phyloP scores from a whole-genome alignment of 2,888 invertebrate genomes.

The Apoda limacodes region DNA sequence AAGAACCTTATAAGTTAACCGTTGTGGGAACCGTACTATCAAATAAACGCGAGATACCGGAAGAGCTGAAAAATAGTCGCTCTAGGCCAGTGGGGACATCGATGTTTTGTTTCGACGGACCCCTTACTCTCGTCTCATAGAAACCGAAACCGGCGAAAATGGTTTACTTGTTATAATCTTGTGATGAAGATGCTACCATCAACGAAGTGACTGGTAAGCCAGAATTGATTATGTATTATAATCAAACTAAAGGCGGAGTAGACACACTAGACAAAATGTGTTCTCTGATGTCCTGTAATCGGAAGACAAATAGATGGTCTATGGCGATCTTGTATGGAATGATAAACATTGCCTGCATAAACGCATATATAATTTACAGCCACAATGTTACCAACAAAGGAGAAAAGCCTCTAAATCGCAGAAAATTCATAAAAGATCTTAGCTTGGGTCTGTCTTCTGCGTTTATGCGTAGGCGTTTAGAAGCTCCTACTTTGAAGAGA shows the following conservation, averaged over 20 bases:
- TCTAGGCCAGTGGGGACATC: conserved; percentile 9
- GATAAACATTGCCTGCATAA: conserved; percentile 16
- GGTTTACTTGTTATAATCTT: conserved; percentile 13
- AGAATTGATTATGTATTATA: conserved; percentile 13
- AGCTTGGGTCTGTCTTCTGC: no score
- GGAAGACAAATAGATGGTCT: conserved; percentile 17
- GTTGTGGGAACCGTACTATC: conserved; percentile 23
- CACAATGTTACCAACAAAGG: no score
- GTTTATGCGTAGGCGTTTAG: no score
- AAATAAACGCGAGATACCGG: conserved; percentile 20
- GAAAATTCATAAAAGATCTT: no score
- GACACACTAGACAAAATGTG: conserved; percentile 16
- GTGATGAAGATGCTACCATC: conserved; percentile 20
- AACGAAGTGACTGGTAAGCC: conserved; percentile 22
- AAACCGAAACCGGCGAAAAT: conserved; percentile 14
- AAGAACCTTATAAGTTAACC: conserved; percentile 27
- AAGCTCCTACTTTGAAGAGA: no score
- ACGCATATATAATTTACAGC: conserved; percentile 11
- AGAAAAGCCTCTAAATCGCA: no score
- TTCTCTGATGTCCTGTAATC: conserved; percentile 10
- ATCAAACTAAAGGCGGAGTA: conserved; percentile 15
- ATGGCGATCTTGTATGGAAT: no score
- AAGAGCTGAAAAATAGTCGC: conserved; percentile 15
- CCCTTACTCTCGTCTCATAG: conserved; percentile 11
- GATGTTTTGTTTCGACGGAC: conserved; percentile 14